Evolutionary conservation across 2,797 vertebrate species (phyloP), one percentile per base, ranked within the genome.

Genomic region (Schizopygopsis pylzovi): DNA sequence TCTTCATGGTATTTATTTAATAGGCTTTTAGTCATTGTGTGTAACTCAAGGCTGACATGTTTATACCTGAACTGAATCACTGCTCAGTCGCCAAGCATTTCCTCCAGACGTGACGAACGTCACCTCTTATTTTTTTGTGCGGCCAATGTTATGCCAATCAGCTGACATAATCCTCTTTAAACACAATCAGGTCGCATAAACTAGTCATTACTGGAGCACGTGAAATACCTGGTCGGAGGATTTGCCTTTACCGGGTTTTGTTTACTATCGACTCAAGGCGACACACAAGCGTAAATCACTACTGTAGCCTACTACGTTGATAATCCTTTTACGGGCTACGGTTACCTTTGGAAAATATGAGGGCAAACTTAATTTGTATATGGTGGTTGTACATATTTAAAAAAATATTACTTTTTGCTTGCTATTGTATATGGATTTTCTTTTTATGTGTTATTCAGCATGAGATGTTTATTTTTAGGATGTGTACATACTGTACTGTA

Each of bases 381-480:
- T 89, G 90, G 89, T 92, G 71, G 87, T 88, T 97, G 96, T 97
- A 98, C 92, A 98, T 95, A 96, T 90, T 92, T 93, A 93, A 94
- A 94, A 90, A 91, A 91, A 87, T 85, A 90, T 90, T 90, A 92
- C 94, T 94, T 95, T 92, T 87, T 93, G 95, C 96, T 94, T 97
- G 94, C 95, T 94, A 89, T 93, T 94, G 94, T 95, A 93, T 88
- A 93, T 92, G 90, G 90, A 91, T 94, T 96, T 90, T 92, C 91
- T 95, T 96, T 95, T 95, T 94, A 90, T 94, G 96, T 97, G 95
- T 97, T 95, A 96, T 93, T 95, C 94, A 96, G 97, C 97, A 98
- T 98, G 98, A 99, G 96, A 98, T 97, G 97, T 96, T 98, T 97
- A 97, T 97, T 98, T 95, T 97, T 96, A 94, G 96, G 96, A 97